Evolutionary conservation across 2,113 vertebrate species (phyloP), one percentile per base, ranked within the genome.

Genomic region (Meriones unguiculatus): DNA sequence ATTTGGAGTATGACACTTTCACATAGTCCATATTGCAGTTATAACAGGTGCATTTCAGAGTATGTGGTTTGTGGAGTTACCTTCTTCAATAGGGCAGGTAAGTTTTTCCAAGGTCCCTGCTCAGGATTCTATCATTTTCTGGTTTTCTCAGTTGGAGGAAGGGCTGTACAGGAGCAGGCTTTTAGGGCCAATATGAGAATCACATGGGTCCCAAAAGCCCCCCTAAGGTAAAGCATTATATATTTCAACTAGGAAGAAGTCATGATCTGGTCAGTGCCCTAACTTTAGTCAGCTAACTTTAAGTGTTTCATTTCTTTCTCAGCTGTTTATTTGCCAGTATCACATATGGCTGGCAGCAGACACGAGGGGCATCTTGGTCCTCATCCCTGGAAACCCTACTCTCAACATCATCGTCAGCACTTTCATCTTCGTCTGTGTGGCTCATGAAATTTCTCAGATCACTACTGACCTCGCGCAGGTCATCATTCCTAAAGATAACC

Each of bases 291-390:
- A 46, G 20, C 87, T 97, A 72, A 97, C 93, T 65, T 67, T 1
- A 54, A 67, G 11, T 95, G 4, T 59, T 38, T 38, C 73, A 54
- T 87, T 52, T 69, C 24, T 65, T 72, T 98, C 96, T 91, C 93
- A 99, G 99, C 99, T 99, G 28, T 99, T 99, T 97, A 99, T 99
- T 90, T 99, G 99, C 97, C 99, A 99, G 67, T 99, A 99, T 97
- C 99, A 99, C 97, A 99, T 99, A 93, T 99, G 99, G 99, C 99
- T 99, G 97, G 99, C 99, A 0, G 99, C 99, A 1, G 99, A 99
- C 98, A 99, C 99, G 38, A 99, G 99, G 95, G 99, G 99, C 3
- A 99, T 99, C 98, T 97, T 99, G 98, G 99, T 99, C 28, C 99
- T 99, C n/a, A 99, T 99, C 95, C 99, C 99, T 22, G 99, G 99